A percentile compares a stretch with the other conserved stretches of the same genome.
Evolutionary conservation across 2,888 invertebrate species (phyloP).

Genomic region (Caenorhabditis wallacei): DNA sequence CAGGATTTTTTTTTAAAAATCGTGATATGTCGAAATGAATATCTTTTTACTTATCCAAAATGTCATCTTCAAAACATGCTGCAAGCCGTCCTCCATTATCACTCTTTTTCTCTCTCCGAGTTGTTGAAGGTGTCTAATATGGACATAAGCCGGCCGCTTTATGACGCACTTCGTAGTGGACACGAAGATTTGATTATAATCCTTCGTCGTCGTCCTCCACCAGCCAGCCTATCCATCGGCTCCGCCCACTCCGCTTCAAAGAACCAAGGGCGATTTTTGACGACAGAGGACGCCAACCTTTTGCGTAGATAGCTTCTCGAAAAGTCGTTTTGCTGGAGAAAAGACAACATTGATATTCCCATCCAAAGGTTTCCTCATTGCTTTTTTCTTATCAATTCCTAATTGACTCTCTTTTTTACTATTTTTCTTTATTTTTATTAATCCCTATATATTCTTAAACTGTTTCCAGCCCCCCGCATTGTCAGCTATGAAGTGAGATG

Average conservation of each 20-base stretch:
- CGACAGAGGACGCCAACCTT: slow-evolving; percentile 44
- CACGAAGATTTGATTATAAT: slow-evolving; percentile 70
- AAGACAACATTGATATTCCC: slow-evolving; percentile 36
- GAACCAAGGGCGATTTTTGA: slow-evolving; percentile 51
- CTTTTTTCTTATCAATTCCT: not conserved
- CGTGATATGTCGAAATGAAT: slow-evolving; percentile 15
- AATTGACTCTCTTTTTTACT: not conserved
- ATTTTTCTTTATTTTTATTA: not conserved
- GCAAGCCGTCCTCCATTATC: not conserved
- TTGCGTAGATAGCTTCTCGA: slow-evolving; percentile 42
- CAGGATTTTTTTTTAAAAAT: slow-evolving; percentile 19
- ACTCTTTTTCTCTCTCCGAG: slow-evolving; percentile 3
- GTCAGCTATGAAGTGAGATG: slow-evolving; percentile 67
- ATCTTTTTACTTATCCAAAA: not conserved
- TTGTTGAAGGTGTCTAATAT: slow-evolving; percentile 57
- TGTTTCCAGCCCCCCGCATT: slow-evolving; percentile 39
- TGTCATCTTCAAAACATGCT: slow-evolving; percentile 29
- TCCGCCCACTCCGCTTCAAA: slow-evolving; percentile 41
- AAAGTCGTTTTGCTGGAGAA: slow-evolving; percentile 18
- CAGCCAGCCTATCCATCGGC: slow-evolving; percentile 10
- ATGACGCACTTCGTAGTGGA: slow-evolving; percentile 64
- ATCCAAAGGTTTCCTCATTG: slow-evolving; percentile 43
- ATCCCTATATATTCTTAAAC: not conserved
- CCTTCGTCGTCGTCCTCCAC: slow-evolving; percentile 38
- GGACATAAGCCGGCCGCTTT: slow-evolving; percentile 51